Evolutionary conservation across 35 echinoderm and acorn worm genomes (phyloP).

Genomic region (Acanthaster planci): DNA sequence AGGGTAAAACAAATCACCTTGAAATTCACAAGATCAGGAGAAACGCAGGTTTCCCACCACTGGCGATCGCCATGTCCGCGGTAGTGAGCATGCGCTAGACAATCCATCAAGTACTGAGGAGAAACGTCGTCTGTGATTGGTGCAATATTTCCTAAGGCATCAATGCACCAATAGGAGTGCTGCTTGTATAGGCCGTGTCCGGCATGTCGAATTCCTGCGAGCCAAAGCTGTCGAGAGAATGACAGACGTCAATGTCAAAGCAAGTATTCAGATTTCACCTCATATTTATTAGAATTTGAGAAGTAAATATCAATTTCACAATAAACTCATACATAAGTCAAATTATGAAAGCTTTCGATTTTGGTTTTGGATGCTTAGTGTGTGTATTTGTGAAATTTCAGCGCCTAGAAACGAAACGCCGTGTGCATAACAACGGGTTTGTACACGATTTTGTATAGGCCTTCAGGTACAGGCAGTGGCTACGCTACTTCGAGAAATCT

Average conservation of each 20-base stretch:
- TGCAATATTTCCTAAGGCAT: not conserved
- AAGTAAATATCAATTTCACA: not conserved
- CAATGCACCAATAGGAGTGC: not conserved
- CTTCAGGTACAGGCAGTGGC: too few species aligned
- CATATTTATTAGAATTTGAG: not conserved
- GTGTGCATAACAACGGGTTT: slow-evolving; percentile 28
- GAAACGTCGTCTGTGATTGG: slow-evolving; percentile 24
- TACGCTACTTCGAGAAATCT: too few species aligned
- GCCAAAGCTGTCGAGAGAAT: slow-evolving; percentile 14
- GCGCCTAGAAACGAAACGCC: slow-evolving; percentile 17
- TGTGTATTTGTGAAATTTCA: not conserved
- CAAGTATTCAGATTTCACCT: not conserved
- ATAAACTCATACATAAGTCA: not conserved
- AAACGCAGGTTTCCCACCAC: slow-evolving; percentile 1
- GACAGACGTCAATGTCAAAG: not conserved
- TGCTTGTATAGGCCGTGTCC: not conserved
- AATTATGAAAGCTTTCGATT: not conserved
- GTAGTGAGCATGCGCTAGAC: slow-evolving; percentile 13
- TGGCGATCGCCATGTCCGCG: slow-evolving; percentile 14
- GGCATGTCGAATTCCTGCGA: slow-evolving; percentile 17
- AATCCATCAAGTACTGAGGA: slow-evolving; percentile 20
- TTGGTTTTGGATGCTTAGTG: not conserved
- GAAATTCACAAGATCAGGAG: not conserved
- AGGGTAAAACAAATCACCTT: not conserved
- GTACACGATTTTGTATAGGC: slow-evolving; percentile 9